Evolutionary conservation across 2,797 vertebrate genomes (phyloP).

Genomic region (Clarias fuscus): DNA sequence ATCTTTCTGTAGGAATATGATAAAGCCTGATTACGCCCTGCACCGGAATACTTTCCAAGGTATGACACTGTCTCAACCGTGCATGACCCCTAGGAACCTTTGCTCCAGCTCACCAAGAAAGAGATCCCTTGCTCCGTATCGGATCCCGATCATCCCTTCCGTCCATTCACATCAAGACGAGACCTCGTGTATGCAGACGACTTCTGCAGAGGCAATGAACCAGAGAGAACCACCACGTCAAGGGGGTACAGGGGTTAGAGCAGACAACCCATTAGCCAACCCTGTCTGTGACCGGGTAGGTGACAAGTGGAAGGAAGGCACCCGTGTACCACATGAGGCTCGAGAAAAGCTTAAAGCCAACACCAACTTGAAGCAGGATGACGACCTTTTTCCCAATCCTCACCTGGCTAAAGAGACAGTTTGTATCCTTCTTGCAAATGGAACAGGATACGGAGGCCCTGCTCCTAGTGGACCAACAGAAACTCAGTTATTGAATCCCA

Average conservation of each 20-base stretch:
- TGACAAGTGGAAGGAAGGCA: constrained; percentile 59
- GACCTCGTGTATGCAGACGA: constrained; percentile 75
- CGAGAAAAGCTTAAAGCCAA: constrained; percentile 71
- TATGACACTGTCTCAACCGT: constrained; percentile 59
- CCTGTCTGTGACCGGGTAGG: background rate
- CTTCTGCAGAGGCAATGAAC: constrained; percentile 17
- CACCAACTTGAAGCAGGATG: constrained; percentile 70
- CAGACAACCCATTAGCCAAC: constrained; percentile 38
- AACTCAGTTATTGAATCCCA: constrained; percentile 71
- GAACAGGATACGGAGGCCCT: constrained; percentile 56
- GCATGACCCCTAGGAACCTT: constrained; percentile 38
- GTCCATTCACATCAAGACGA: constrained; percentile 73
- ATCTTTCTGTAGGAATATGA: constrained; percentile 42
- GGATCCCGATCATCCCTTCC: constrained; percentile 77
- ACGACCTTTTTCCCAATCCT: constrained; percentile 29
- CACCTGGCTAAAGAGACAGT: constrained; percentile 72
- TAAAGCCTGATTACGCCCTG: constrained; percentile 43
- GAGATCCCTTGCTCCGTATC: constrained; percentile 55
- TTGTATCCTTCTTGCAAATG: constrained; percentile 71
- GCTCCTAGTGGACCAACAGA: constrained; percentile 70
- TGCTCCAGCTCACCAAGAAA: constrained; percentile 24
- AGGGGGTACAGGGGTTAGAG: constrained; percentile 4
- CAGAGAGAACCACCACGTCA: constrained; percentile 21
- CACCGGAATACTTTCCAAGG: constrained; percentile 66
- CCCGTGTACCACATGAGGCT: constrained; percentile 68